Conservation (phyloP, 1,140 invertebrate genomes). For the Triops longicaudatus region DNA sequence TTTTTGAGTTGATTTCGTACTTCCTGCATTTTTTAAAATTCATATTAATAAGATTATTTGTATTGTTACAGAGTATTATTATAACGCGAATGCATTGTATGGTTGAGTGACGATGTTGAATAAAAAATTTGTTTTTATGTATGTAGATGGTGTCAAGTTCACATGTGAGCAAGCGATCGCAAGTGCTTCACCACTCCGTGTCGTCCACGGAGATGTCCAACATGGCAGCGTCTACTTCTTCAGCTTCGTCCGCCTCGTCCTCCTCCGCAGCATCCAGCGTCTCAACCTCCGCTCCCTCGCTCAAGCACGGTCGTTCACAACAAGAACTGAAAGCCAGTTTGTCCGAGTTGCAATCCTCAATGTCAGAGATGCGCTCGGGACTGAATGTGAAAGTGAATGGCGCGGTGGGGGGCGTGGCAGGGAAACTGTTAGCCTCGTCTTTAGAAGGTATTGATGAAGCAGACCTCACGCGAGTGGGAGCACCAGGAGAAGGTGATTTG, state of each 20-base stretch:
- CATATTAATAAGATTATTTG: background rate
- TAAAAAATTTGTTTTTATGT: background rate
- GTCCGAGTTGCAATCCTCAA: constrained; percentile 61
- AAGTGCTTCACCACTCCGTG: constrained; percentile 28
- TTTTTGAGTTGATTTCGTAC: no score
- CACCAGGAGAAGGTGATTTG: constrained; percentile 26
- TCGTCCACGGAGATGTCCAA: constrained; percentile 23
- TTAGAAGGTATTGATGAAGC: background rate
- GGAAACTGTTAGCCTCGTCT: constrained; percentile 40
- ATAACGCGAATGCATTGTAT: no score
- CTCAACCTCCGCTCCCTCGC: background rate
- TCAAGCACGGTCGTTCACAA: constrained; percentile 28
- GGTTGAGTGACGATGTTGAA: background rate
- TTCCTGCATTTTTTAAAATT: no score
- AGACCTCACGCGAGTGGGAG: background rate
- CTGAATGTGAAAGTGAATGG: constrained; percentile 24
- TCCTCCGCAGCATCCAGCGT: constrained; percentile 20
- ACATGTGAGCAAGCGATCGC: background rate
- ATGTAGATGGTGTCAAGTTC: background rate
- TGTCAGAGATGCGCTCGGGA: constrained; percentile 60
- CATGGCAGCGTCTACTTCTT: constrained; percentile 3
- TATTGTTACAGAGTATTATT: background rate
- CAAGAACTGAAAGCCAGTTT: constrained; percentile 57
- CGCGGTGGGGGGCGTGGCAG: constrained; percentile 2
- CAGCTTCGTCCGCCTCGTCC: background rate